Evolutionary conservation across 1,140 invertebrate genomes (phyloP).

Genomic region (Tribolium madens): DNA sequence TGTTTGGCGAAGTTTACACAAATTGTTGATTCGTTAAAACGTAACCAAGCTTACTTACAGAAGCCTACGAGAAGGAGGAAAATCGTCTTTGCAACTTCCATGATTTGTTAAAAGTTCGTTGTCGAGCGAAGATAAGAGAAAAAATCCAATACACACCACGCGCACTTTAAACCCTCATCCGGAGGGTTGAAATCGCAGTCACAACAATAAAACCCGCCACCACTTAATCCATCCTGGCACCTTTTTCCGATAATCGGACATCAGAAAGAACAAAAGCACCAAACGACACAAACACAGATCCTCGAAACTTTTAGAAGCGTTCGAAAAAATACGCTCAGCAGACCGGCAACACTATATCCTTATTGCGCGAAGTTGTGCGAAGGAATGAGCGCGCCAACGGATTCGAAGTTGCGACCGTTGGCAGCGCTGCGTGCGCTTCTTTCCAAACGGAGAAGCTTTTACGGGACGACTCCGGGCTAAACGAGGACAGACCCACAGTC

Average conservation of each 20-base stretch:
- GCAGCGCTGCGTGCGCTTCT: constrained; percentile 19
- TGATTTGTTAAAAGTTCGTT: constrained; percentile 44
- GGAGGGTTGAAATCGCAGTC: constrained; percentile 11
- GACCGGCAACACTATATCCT: constrained; percentile 18
- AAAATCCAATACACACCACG: constrained; percentile 47
- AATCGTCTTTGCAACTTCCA: constrained; percentile 32
- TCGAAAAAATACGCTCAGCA: constrained; percentile 30
- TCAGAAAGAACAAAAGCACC: background rate
- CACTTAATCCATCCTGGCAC: constrained; percentile 39
- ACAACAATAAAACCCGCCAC: constrained; percentile 27
- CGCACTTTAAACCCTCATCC: constrained; percentile 40
- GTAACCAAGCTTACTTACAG: constrained; percentile 5
- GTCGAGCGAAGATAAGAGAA: constrained; percentile 21
- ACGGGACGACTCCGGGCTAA: background rate
- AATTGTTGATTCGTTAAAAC: constrained; percentile 33
- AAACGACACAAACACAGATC: constrained; percentile 12
- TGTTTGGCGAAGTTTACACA: background rate
- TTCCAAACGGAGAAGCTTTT: constrained; percentile 11
- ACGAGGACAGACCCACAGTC: constrained; percentile 23
- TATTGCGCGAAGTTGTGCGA: constrained; percentile 20
- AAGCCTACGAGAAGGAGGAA: constrained; percentile 11
- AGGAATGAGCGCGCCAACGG: constrained; percentile 45
- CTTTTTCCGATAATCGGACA: background rate
- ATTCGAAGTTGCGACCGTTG: constrained; percentile 46
- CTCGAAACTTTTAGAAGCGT: constrained; percentile 20